Conservation (phyloP, 2,888 invertebrate species). For the Hyles lineata region DNA sequence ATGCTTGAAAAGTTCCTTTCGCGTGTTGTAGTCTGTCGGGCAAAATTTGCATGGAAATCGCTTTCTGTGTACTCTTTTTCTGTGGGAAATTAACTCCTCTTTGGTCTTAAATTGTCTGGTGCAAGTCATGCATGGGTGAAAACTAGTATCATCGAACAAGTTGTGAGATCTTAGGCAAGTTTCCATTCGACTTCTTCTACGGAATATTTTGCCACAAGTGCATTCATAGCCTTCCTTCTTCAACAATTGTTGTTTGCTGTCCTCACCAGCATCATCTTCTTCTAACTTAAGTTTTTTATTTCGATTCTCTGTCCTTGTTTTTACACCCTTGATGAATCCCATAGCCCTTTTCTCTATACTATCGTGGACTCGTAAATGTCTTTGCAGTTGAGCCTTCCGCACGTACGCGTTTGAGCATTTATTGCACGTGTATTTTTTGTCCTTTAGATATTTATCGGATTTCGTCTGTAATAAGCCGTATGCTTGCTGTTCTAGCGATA, state of each 20-base stretch:
- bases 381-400: constrained; percentile 45
- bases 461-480: constrained; percentile 67
- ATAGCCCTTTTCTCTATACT: constrained; percentile 65
- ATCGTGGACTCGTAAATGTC: constrained; percentile 66
- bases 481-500: constrained; percentile 75
- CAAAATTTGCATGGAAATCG: constrained; percentile 78
- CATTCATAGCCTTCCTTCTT: constrained; percentile 71
- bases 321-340: constrained; percentile 58
- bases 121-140: constrained; percentile 66
- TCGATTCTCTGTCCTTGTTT: constrained; percentile 58
- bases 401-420: constrained; percentile 67
- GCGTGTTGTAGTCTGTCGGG: constrained; percentile 75
- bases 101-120: constrained; percentile 68
- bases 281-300: constrained; percentile 47
- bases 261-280: constrained; percentile 37
- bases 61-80: constrained; percentile 70
- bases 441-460: constrained; percentile 42
- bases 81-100: constrained; percentile 64
- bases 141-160: constrained; percentile 51
- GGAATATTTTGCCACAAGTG: constrained; percentile 70
- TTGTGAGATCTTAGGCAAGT: constrained; percentile 74
- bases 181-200: constrained; percentile 71
- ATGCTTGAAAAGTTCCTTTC: constrained; percentile 76
- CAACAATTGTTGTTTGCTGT: constrained; percentile 37
- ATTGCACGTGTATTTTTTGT: constrained; percentile 50